These are phyloP conservation scores for Arge pagana DNA, from an alignment of 2,888 invertebrate species.

Conservation along the genomic window DNA sequence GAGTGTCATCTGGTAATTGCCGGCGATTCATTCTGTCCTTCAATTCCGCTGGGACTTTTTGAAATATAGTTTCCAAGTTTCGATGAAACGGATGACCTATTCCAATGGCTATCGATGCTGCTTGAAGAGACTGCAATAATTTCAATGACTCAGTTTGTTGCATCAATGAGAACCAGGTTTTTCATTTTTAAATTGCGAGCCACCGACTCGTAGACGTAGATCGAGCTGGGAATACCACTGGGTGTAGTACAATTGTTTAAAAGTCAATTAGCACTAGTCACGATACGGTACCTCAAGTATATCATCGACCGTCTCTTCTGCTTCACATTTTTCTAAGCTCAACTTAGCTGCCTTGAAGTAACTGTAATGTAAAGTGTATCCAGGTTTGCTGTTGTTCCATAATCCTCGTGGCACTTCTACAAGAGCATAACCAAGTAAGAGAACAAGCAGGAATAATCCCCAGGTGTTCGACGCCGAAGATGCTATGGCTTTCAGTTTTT, in stretches of 20 bases:
- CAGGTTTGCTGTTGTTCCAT: slow-evolving; percentile 89
- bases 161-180: too few relatives aligned
- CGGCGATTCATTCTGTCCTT: slow-evolving; percentile 74
- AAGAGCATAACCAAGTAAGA: slow-evolving; percentile 91
- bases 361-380: slow-evolving; percentile 80
- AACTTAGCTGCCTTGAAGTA: slow-evolving; percentile 95
- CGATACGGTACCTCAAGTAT: slow-evolving; percentile 84
- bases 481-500: slow-evolving; percentile 93
- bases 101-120: slow-evolving; percentile 76
- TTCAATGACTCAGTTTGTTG: too few relatives aligned
- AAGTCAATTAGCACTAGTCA: slow-evolving; percentile 12
- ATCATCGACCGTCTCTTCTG: slow-evolving; percentile 95
- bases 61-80: slow-evolving; percentile 86
- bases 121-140: slow-evolving; percentile 75
- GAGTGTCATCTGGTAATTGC: slow-evolving; percentile 64
- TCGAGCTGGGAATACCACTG: too few relatives aligned
- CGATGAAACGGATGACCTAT: slow-evolving; percentile 75
- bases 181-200: too few relatives aligned
- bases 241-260: too few relatives aligned
- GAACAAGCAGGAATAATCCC: slow-evolving; percentile 93
- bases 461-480: slow-evolving; percentile 99
- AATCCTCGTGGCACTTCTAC: slow-evolving; percentile 92
- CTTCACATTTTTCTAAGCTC: slow-evolving; percentile 93
- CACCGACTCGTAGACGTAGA: too few relatives aligned
- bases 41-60: slow-evolving; percentile 82